Conservation (phyloP, 2,113 vertebrate species). For the Nerophis lumbriciformis region DNA sequence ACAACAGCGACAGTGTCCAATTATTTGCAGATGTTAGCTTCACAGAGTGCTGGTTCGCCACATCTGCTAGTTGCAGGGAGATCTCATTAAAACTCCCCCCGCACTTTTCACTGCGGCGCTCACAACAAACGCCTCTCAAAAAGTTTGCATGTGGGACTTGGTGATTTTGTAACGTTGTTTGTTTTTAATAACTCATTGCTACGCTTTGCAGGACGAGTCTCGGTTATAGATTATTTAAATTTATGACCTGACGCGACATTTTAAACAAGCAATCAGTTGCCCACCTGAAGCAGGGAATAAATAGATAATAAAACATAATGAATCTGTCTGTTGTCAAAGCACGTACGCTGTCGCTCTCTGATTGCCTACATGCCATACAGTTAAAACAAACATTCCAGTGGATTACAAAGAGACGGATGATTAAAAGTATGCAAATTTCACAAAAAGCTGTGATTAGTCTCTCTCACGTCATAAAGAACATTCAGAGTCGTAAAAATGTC, state of each 20-base stretch:
- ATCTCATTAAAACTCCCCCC: conserved; percentile 66
- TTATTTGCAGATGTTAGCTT: conserved; percentile 70
- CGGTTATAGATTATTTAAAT: not conserved
- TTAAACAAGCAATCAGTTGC: not conserved
- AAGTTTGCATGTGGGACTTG: conserved; percentile 41
- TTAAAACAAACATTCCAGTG: not conserved
- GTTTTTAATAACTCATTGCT: not conserved
- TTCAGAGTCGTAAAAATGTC: not conserved
- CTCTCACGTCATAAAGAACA: not conserved
- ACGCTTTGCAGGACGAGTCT: not conserved
- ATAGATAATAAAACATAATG: not conserved
- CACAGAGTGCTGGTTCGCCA: conserved; percentile 60
- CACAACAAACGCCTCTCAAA: conserved; percentile 57
- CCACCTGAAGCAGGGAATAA: not conserved
- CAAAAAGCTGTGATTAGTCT: conserved; percentile 1
- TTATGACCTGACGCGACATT: not conserved
- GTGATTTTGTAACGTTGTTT: conserved; percentile 14
- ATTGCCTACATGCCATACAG: not conserved
- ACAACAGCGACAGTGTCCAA: conserved; percentile 67
- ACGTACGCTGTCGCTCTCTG: not conserved
- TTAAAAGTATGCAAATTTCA: not conserved
- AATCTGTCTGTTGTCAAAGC: not conserved
- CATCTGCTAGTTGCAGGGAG: conserved; percentile 71
- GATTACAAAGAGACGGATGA: not conserved
- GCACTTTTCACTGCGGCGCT: conserved; percentile 40